These are phyloP conservation scores for Lepetodrilus schrolli DNA, from an alignment of 2,888 invertebrate genomes.

Conservation along the genomic window DNA sequence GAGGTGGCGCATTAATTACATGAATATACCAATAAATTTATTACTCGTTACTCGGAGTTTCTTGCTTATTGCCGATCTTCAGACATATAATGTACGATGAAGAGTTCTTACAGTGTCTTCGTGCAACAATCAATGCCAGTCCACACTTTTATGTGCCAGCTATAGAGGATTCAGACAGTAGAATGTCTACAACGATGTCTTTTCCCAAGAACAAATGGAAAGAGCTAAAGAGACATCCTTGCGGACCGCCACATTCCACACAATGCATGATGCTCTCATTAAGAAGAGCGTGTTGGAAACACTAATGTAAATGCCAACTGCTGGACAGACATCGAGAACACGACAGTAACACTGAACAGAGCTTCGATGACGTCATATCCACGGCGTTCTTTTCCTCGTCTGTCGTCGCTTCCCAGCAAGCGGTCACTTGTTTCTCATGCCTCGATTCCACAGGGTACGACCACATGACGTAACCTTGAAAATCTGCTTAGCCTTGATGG, in stretches of 20 bases:
- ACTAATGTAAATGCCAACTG: constrained; percentile 19
- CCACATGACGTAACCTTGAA: not conserved
- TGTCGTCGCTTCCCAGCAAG: constrained; percentile 18
- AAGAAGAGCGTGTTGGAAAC: constrained; percentile 4
- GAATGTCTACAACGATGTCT: too few species aligned
- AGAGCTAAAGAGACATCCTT: not conserved
- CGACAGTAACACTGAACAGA: constrained; percentile 19
- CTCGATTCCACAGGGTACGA: not conserved
- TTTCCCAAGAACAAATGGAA: too few species aligned
- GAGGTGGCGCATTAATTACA: too few species aligned
- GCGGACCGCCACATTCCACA: not conserved
- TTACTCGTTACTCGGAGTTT: too few species aligned
- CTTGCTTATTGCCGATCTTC: too few species aligned
- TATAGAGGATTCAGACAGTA: too few species aligned
- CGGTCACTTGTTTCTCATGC: constrained; percentile 2
- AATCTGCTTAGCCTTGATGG: not conserved
- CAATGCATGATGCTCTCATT: not conserved
- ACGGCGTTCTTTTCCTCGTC: not conserved
- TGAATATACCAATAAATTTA: too few species aligned
- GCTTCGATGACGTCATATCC: constrained; percentile 19
- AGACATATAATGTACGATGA: too few species aligned
- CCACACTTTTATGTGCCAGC: too few species aligned
- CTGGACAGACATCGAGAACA: constrained; percentile 16
- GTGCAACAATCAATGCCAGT: too few species aligned
- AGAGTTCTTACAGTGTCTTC: too few species aligned